phyloP scores from a whole-genome alignment of 2,888 invertebrate species.

The Nipponacmea schrenckii region DNA sequence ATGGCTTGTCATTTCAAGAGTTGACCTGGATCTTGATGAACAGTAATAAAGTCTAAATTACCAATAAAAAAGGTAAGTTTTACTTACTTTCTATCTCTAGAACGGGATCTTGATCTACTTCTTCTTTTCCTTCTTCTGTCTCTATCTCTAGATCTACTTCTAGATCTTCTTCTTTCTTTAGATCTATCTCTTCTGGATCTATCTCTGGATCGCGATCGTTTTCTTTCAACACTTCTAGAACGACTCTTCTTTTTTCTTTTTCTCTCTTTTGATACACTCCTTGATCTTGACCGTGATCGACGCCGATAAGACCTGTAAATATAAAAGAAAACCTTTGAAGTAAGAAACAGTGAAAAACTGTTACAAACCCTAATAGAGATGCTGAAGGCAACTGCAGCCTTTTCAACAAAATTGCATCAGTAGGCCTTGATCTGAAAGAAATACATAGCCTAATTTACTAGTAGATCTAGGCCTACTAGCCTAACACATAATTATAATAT shows the following conservation, averaged over 20 bases:
- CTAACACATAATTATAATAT: too few species aligned
- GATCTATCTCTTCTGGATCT: conserved; percentile 36
- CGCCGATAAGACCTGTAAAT: conserved; percentile 51
- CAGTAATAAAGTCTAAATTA: too few species aligned
- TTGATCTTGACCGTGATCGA: conserved; percentile 46
- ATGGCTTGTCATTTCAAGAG: too few species aligned
- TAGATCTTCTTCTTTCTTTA: conserved; percentile 37
- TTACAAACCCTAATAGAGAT: too few species aligned
- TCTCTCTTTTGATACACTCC: conserved; percentile 50
- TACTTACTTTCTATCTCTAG: conserved; percentile 31
- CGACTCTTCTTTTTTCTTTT: conserved; percentile 13
- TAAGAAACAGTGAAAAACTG: too few species aligned
- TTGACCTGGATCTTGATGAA: too few species aligned
- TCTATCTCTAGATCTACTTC: conserved; percentile 39
- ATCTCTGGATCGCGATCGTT: conserved; percentile 50
- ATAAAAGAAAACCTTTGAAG: neutral
- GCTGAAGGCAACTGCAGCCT: too few species aligned
- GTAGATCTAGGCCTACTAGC: too few species aligned
- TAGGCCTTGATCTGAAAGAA: too few species aligned
- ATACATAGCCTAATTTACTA: too few species aligned
- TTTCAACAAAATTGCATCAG: too few species aligned
- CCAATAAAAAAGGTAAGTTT: too few species aligned
- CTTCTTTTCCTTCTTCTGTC: conserved; percentile 42
- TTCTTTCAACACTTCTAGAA: conserved; percentile 31
- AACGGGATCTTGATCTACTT: conserved; percentile 24